Percentiles rank a stretch among this genome's conserved stretches.
phyloP scores from a whole-genome alignment of 2,888 invertebrate species.

The Plebejus argus region DNA sequence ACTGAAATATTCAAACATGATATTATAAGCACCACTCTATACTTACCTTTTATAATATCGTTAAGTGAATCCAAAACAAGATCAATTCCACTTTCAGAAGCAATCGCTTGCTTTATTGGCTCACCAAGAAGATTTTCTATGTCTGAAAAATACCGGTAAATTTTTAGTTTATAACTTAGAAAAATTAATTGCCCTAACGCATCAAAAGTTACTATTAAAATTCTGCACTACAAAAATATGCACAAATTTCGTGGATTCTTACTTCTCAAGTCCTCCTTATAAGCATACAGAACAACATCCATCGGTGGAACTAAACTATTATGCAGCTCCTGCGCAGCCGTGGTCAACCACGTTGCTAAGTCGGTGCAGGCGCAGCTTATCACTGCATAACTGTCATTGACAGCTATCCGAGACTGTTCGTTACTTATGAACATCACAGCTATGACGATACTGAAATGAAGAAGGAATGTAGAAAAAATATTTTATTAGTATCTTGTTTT shows the following conservation, averaged over 20 bases:
- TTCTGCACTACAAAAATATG: too few relatives aligned
- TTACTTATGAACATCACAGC: conserved; percentile 72
- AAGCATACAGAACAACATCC: conserved; percentile 67
- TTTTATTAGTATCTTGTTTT: not conserved
- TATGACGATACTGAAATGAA: conserved; percentile 57
- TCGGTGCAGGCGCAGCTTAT: conserved; percentile 69
- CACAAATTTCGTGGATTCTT: conserved; percentile 40
- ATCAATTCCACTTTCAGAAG: conserved; percentile 88
- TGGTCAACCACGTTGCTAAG: conserved; percentile 64
- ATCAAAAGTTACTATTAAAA: too few relatives aligned
- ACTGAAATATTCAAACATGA: too few relatives aligned
- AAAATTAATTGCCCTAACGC: too few relatives aligned
- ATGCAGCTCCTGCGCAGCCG: conserved; percentile 66
- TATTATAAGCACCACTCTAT: not conserved
- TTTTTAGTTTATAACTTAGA: too few relatives aligned
- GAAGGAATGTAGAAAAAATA: not conserved
- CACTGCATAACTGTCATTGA: conserved; percentile 57
- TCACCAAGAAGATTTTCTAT: conserved; percentile 87
- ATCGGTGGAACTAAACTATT: conserved; percentile 68
- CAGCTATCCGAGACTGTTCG: conserved; percentile 65
- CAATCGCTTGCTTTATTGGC: conserved; percentile 88
- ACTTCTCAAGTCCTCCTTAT: conserved; percentile 67
- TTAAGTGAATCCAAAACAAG: conserved; percentile 86
- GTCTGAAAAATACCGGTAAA: conserved; percentile 68
- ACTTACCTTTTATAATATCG: conserved; percentile 85